Base-by-base conservation (phyloP, 2,888 invertebrate species). In the Harpalus rufipes region DNA sequence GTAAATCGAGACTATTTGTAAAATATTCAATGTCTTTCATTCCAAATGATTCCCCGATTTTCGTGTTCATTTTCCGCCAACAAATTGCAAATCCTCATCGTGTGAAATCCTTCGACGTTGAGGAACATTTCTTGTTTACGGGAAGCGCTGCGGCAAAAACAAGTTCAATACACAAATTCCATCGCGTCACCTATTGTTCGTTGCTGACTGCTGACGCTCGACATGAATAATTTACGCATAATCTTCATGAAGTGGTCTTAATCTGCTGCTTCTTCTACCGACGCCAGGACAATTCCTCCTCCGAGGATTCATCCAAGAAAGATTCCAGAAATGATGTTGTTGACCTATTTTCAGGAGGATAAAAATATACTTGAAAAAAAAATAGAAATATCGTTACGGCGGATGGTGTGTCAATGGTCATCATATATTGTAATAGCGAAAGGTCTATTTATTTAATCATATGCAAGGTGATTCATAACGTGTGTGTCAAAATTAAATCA, bases 171-270 rank as follows among this genome's bases (percentile, higher is more conserved):
- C 78, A 78, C 78, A 78, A 78, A 78, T 78, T 78, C 78, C 78
- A 59, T 58, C 59, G 44, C 44, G 72, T 74, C 72, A 74, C 72
- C 78, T 59, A 78, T 78, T 78, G 78, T 78, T 74, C 72, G 18
- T 32, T 25, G 21, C 58, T 78, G 32, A 58, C 78, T 78, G 61
- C 61, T 25, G 76, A 83, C 83, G 76, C 74, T 76, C 59, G 61
- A 41, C 76, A 76, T 83, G 74, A 72, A 83, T 83, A 83, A 83
- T 83, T 83, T 44, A 83, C 76, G 83, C 76, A 83, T 83, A 83
- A 83, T 83, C 76, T 83, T 83, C 83, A 83, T 83, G 76, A 83
- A 83, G 83, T 76, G 83, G 83, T 83, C 83, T 83, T 83, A 83
- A 83, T 83, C 83, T 83, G 44, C 59, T 83, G 72, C 83, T 83